Evolutionary conservation across 1,140 invertebrate species (phyloP), one percentile per base, ranked within the genome.

Genomic region (Drosophila dunni): DNA sequence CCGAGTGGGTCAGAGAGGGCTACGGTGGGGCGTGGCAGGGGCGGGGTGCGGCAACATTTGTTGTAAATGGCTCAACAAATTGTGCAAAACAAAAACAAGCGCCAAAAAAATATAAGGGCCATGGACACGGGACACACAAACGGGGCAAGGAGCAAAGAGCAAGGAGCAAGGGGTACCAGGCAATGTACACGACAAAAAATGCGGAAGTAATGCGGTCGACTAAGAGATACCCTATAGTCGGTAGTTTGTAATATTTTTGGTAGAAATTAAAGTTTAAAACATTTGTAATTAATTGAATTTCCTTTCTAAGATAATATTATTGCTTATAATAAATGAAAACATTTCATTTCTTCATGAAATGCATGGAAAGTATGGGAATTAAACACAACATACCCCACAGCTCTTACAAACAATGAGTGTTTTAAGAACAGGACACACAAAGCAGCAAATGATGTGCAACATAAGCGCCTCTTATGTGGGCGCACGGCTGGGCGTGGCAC

Each of bases 31-130:
- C 36, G 44, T 9, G 40, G 56, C 4, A 7, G 50, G 9, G 36
- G 62, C 15, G 17, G 62, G 11, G 36, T 58, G 60, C 33, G 67
- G 67, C 68, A 66, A 71, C 74, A 76, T 72, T 72, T 72, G 68
- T 72, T 72, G 74, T 66, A 66, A 76, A 78, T 75, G 75, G 75
- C 65, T 57, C 75, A 78, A 75, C 75, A 78, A 78, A 78, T 78
- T 75, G 65, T 34, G 66, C 66, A 66, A 69, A 78, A 75, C 65
- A 75, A 74, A 62, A 67, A 57, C 66, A 70, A 63, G 58, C 72
- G 66, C 36, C 38, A 51, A 64, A 65, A 46, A 42, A 75, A 60
- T 36, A 40, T 56, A 54, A 33, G 17, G 58, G 51, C 11, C 53
- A 53, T 33, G 48, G 48, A 11, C 50, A 53, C 29, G 50, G 29